Base-by-base conservation (phyloP, 2,888 invertebrate genomes). In the Beris chalybata region DNA sequence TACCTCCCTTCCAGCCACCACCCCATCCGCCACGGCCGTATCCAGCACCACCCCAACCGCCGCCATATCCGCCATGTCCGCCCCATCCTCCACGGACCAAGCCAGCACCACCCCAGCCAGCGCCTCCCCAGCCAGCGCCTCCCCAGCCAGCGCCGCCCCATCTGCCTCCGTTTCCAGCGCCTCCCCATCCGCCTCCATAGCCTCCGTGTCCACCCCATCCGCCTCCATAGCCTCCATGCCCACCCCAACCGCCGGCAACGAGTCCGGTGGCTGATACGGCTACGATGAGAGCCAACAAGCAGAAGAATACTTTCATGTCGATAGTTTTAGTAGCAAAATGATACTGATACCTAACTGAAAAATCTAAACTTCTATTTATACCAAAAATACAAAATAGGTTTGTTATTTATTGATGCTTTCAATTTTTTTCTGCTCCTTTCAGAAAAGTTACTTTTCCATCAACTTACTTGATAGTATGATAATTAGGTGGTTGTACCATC, bases 251-350 rank as follows among this genome's bases (percentile, higher is more conserved):
- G 31, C 57, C 57, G 13, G 38, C 38, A 15, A 53, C 22, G 12
- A n/a, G 43, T 32, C 38, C 43, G 7, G 22, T 22, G 12, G 53
- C 58, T 5, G 58, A 48, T 13, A 48, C 58, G 48, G 58, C 58
- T 38, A 52, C 61, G 12, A 61, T 52, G 29, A 61, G 43, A 61
- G 52, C 61, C 38, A 61, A 61, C 50, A 61, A 52, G 44, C 61
- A 61, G 13, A 61, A 15, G 32, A 61, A 30, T 22, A 61, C 12
- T 61, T 61, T 61, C 61, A 61, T 61, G 9, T 43, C 52, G 12
- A n/a, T 59, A 22, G n/a, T 22, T 15, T 44, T n/a, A 29, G 29
- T 5, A 15, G 22, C 57, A 22, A 22, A 22, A 5, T 5, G 22
- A 44, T 3, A 57, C 57, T 57, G 57, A 57, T 57, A 44, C n/a